Conservation (phyloP, 2,888 invertebrate species). For the Meliscaeva auricollis region DNA sequence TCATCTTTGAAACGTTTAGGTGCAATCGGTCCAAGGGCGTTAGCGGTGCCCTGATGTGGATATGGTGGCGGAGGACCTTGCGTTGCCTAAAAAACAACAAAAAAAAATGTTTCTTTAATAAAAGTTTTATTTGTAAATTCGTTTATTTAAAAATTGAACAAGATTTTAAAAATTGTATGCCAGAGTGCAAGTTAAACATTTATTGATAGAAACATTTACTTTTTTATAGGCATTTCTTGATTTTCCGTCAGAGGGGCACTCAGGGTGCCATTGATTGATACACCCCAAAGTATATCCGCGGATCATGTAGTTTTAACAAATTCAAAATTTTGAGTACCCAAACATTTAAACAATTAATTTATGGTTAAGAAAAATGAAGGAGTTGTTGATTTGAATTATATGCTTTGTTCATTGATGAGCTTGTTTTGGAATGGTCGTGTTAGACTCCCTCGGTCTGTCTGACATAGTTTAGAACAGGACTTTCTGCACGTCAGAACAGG, state of each 20-base stretch:
- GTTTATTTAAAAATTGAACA: neutral
- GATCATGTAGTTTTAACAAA: neutral
- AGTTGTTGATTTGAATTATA: no score
- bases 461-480: no score
- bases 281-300: conserved; percentile 72
- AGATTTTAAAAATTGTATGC: conserved; percentile 27
- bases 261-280: conserved; percentile 54
- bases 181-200: conserved; percentile 53
- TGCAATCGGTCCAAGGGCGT: conserved; percentile 80
- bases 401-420: no score
- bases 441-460: no score
- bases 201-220: conserved; percentile 29
- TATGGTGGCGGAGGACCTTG: conserved; percentile 93
- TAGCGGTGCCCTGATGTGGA: conserved; percentile 85
- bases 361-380: no score
- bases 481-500: no score
- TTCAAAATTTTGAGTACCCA: no score
- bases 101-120: neutral
- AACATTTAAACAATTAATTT: no score
- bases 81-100: conserved; percentile 79
- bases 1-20: conserved; percentile 86
- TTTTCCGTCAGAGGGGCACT: conserved; percentile 75
- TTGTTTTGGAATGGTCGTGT: no score
- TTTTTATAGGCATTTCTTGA: conserved; percentile 56
- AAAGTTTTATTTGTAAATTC: neutral